phyloP scores from a whole-genome alignment of 2,888 invertebrate species.

The Pachycephus smyrnensis region DNA sequence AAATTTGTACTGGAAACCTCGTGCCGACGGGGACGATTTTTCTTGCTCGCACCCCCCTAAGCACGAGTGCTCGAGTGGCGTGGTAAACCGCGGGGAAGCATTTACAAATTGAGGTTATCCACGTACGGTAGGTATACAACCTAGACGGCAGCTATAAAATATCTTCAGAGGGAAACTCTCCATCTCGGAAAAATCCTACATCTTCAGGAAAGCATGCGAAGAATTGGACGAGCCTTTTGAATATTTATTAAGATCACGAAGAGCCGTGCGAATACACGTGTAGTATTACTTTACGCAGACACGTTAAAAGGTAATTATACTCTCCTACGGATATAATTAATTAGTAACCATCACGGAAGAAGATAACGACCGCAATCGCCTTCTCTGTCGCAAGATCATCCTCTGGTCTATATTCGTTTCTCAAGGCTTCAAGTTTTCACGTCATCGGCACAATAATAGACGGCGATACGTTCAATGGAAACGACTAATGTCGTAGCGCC shows the following conservation, averaged over 20 bases:
- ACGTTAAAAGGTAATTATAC: not conserved
- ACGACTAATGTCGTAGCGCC: not conserved
- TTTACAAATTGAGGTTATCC: not conserved
- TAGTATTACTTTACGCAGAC: not conserved
- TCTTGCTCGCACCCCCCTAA: not conserved
- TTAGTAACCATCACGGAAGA: not conserved
- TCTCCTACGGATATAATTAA: not conserved
- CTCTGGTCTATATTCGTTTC: not conserved
- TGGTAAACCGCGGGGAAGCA: not conserved
- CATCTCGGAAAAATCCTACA: not conserved
- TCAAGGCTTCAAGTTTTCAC: not conserved
- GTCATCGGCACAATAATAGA: slow-evolving; percentile 5
- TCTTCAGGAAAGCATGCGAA: not conserved
- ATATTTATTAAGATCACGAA: not conserved
- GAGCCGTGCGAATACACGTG: not conserved
- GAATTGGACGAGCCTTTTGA: not conserved
- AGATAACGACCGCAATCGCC: not conserved
- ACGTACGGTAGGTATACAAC: not conserved
- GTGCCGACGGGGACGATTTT: not conserved
- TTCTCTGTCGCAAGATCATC: not conserved
- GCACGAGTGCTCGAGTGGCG: not conserved
- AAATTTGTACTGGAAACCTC: not conserved
- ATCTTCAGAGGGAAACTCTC: not conserved
- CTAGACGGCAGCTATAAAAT: not conserved
- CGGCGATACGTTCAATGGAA: not conserved